phyloP scores from a whole-genome alignment of 2,888 invertebrate genomes.

The Spatulosminthurus flaviceps region DNA sequence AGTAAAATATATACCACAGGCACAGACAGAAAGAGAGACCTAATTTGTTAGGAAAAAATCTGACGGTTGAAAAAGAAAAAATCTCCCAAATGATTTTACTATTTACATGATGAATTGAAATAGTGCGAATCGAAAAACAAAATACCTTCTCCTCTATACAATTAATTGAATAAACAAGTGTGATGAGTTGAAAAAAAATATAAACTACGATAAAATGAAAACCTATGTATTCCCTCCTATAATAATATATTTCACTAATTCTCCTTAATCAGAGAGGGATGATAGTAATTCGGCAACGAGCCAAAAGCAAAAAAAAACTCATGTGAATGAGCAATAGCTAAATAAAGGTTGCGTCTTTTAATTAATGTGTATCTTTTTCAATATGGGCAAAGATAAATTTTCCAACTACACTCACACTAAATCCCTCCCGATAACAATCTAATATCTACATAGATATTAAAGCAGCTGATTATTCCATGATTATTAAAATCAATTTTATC shows the following conservation, averaged over 20 bases:
- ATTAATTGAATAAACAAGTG: conserved; percentile 8
- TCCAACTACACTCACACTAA: no score
- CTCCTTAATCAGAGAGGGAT: no score
- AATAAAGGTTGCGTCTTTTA: background rate
- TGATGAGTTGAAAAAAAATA: background rate
- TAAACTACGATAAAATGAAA: background rate
- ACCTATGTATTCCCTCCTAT: no score
- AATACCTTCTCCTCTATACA: background rate
- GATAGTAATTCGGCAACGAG: background rate
- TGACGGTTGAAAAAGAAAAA: background rate
- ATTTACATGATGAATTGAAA: background rate
- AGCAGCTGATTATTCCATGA: no score
- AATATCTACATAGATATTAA: no score
- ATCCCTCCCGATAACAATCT: no score
- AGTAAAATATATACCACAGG: no score
- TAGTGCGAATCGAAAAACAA: background rate
- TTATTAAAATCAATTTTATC: no score
- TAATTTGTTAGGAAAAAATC: no score
- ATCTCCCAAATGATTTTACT: background rate
- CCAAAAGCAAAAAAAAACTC: background rate
- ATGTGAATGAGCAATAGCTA: background rate
- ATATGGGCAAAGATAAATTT: no score
- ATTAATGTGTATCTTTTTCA: no score
- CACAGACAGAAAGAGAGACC: no score
- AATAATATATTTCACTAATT: background rate